Conservation (phyloP, 2,113 vertebrate species). For the Acanthisitta chloris region DNA sequence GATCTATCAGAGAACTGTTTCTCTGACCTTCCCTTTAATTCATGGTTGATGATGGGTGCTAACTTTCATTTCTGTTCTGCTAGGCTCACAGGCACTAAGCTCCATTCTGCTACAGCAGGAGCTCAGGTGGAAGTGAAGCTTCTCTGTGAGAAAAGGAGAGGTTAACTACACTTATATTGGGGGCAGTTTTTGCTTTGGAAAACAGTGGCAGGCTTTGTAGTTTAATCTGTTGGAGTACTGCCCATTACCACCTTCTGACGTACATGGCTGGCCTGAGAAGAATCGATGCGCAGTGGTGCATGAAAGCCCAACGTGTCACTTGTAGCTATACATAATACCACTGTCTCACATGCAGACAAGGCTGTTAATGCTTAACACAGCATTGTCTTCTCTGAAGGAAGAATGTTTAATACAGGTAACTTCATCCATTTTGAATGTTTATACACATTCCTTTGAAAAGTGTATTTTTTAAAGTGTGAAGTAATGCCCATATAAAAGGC, state of each 20-base stretch:
- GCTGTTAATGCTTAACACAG: conserved; percentile 2
- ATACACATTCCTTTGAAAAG: neutral
- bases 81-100: neutral
- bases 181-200: neutral
- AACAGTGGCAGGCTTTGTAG: conserved; percentile 23
- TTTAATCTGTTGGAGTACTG: conserved; percentile 30
- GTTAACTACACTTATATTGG: conserved; percentile 10
- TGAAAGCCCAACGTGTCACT: neutral
- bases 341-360: neutral
- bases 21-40: neutral
- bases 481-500: neutral
- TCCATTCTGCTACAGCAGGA: neutral
- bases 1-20: neutral
- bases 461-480: neutral
- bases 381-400: neutral
- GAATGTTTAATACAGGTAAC: neutral
- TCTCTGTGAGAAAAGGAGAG: neutral
- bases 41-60: neutral
- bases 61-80: neutral
- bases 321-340: neutral
- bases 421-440: neutral
- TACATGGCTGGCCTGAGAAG: neutral
- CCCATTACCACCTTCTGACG: conserved; percentile 17
- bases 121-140: neutral
- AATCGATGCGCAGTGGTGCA: neutral